Evolutionary conservation across 2,888 invertebrate species (phyloP), one percentile per base, ranked within the genome.

Genomic region (Tricholauxania praeusta): DNA sequence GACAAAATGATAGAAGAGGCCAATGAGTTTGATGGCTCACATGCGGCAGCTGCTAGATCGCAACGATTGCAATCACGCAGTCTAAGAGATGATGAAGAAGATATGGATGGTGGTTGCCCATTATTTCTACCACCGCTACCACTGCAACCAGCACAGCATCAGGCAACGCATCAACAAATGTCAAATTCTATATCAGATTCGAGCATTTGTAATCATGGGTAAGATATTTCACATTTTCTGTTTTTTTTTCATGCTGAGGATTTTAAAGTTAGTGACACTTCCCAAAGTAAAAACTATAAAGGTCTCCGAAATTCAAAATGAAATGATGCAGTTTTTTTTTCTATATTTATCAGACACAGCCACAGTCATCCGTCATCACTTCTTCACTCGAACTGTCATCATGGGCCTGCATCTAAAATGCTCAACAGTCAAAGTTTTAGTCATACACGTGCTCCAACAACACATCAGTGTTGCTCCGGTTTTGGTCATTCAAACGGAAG

Each of bases 1-100:
- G 88, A 88, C 72, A 86, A 86, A 81, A 88, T 88, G 88, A 87
- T 88, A 63, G 87, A 88, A 73, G 87, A 87, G 72, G 86, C 82
- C 0, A 83, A 83, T 14, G 87, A 87, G 69, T 82, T 82, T n/a
- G 87, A 86, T 63, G 77, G 84, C 1, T 83, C 84, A 12, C 86
- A 85, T 60, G 76, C 84, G 1, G 84, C 85, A 49, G 80, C 82
- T n/a, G 81, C 83, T 17, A 79, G 81, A 28, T 80, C 85, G 12
- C 81, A 83, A 51, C 81, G 79, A 64, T 80, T 84, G 76, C 51
- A 51, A 2, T 15, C 22, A 22, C 51, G 15, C 51, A 39, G 28
- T 14, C 60, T 51, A 8, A 28, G 62, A 28, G 19, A 14, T 12
- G 48, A 8, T 51, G 28, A 48, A 14, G 48, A 64, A 64, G 3